Evolutionary conservation across 1,140 invertebrate species (phyloP).

Genomic region (Myzus persicae): DNA sequence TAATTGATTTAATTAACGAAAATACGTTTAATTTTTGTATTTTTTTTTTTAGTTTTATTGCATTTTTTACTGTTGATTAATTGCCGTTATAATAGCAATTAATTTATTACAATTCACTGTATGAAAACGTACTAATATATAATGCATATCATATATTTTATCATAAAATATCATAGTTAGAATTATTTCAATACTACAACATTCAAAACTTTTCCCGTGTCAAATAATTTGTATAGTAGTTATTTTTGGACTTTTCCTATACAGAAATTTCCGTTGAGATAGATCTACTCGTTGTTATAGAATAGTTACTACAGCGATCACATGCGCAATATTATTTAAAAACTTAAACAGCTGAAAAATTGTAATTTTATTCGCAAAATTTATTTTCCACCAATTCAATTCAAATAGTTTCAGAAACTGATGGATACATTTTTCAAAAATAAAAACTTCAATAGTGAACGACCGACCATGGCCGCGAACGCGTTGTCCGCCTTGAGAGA

Average conservation of each 20-base stretch:
- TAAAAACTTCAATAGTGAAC: not conserved
- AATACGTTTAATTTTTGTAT: not conserved
- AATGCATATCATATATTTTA: not conserved
- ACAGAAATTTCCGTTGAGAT: not conserved
- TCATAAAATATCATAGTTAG: not conserved
- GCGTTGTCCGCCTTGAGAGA: not conserved
- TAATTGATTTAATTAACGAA: constrained; percentile 7
- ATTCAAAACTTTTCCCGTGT: not conserved
- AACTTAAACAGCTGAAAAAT: not conserved
- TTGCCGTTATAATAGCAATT: not conserved
- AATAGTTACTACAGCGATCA: not conserved
- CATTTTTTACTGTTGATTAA: not conserved
- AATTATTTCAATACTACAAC: not conserved
- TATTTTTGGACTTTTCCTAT: not conserved
- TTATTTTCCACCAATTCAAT: not conserved
- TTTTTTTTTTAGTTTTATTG: not conserved
- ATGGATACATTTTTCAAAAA: not conserved
- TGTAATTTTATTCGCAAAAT: not conserved
- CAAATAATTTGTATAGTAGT: no score
- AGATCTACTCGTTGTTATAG: not conserved
- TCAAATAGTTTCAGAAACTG: not conserved
- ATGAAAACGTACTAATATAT: not conserved
- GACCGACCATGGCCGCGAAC: not conserved
- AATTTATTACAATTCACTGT: not conserved
- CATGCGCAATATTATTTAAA: no score